Percentiles rank a stretch among this genome's conserved stretches.
Evolutionary conservation across 1,140 invertebrate species (phyloP).

Genomic region (Pemphigus obesinymphae): DNA sequence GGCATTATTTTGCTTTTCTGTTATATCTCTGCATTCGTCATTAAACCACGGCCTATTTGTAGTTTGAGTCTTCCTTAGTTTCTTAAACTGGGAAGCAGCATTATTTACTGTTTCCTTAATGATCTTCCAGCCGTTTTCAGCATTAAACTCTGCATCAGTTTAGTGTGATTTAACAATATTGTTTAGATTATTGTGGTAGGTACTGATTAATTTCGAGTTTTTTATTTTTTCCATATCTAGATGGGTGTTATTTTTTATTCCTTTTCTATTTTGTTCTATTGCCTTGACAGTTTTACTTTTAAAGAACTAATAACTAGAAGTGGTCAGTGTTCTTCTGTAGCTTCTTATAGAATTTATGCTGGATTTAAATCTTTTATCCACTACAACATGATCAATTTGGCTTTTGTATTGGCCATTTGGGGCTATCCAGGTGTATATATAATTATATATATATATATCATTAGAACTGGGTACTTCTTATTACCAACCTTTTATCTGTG

Average conservation of each 20-base stretch:
- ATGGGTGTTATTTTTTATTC: not conserved
- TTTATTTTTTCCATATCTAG: not conserved
- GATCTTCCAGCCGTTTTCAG: not conserved
- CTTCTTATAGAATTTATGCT: slow-evolving; percentile 33
- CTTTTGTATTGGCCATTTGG: too few relatives aligned
- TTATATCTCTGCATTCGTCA: not conserved
- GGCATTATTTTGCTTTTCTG: slow-evolving; percentile 8
- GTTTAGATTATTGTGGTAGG: not conserved
- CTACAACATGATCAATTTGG: slow-evolving; percentile 45
- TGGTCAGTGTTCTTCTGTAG: slow-evolving; percentile 35
- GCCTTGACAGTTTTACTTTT: not conserved
- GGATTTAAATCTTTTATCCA: slow-evolving; percentile 20
- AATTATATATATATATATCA: not conserved
- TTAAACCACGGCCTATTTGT: not conserved
- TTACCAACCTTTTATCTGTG: too few relatives aligned
- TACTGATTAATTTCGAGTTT: not conserved
- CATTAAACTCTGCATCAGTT: not conserved
- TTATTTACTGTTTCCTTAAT: slow-evolving; percentile 13
- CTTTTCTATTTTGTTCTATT: not conserved
- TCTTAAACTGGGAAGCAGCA: not conserved
- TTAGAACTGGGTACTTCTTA: not conserved
- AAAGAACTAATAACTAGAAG: not conserved
- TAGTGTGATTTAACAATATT: not conserved
- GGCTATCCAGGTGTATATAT: slow-evolving; percentile 42
- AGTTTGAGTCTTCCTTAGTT: not conserved